Base-by-base conservation (phyloP, 2,797 vertebrate species). In the Rhadinocentrus ornatus region DNA sequence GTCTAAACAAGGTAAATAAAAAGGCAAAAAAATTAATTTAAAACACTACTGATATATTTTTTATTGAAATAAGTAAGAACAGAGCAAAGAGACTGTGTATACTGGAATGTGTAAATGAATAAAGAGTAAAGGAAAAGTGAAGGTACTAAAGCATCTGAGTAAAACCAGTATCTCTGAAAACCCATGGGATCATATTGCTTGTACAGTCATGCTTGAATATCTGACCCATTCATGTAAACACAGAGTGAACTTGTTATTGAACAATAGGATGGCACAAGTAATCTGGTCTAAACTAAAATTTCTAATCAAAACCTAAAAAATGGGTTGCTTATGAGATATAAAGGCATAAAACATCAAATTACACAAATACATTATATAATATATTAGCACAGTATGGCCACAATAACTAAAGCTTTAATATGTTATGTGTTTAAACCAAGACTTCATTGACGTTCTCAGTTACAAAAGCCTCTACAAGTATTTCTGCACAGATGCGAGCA, bases 171-270 rank as follows among this genome's bases (percentile, higher is more conserved):
- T 65, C 50, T 41, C 57, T 24, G 24, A 20, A 71, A 34, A 83
- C 78, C 69, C 69, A 64, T 59, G 67, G 81, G 71, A 60, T 77
- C 35, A 60, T 81, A 88, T 77, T 48, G 77, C 64, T 77, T 55
- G 27, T n/a, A 62, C 61, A 71, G 69, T 62, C 27, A 26, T 52
- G 34, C 46, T 71, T 64, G 64, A 71, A 63, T 58, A 71, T 24
- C 27, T 27, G 50, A 34, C 54, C 9, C 29, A 39, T 24, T 24
- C 20, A 39, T 32, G 4, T 31, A 6, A 10, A 24, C 13, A 44
- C 39, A 59, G 15, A 41, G 13, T 24, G 10, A 41, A n/a, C 3
- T 34, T 22, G 5, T 37, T 58, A 39, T 66, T 32, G 60, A 64
- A 9, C 12, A 48, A n/a, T 6, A 18, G 3, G 56, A 39, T 58